These are phyloP conservation scores for Lithodes maja DNA, from an alignment of 2,888 invertebrate species.

Conservation along the genomic window DNA sequence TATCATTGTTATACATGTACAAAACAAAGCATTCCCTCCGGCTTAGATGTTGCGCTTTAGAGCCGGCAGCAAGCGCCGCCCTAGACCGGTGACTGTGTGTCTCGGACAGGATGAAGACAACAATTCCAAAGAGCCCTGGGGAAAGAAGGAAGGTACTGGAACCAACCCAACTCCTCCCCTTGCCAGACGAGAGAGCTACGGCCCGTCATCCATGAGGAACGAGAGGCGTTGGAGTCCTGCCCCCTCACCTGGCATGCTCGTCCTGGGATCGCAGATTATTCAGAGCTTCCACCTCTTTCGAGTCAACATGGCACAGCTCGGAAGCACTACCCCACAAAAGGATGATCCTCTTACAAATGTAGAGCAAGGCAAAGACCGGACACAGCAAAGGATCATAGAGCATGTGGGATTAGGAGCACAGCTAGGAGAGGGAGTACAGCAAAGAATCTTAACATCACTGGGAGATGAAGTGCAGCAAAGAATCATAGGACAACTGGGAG, in stretches of 20 bases:
- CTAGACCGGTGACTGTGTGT: constrained; percentile 55
- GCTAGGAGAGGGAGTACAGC: not conserved
- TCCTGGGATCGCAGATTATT: constrained; percentile 48
- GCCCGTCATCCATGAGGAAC: constrained; percentile 23
- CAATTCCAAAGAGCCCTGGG: too few species aligned
- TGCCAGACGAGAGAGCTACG: constrained; percentile 45
- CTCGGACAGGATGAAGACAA: constrained; percentile 45
- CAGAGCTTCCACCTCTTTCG: constrained; percentile 52
- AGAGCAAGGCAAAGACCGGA: not conserved
- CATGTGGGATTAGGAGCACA: not conserved
- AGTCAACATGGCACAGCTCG: constrained; percentile 36
- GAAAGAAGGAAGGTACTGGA: not conserved
- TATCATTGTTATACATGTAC: not conserved
- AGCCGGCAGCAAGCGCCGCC: constrained; percentile 40
- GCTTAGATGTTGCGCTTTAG: constrained; percentile 59
- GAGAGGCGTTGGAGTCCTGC: constrained; percentile 17
- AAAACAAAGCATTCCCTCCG: constrained; percentile 7
- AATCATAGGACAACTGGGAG: not conserved
- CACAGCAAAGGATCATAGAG: not conserved
- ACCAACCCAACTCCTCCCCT: not conserved
- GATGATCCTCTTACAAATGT: not conserved
- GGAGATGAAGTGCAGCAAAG: not conserved
- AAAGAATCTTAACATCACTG: not conserved
- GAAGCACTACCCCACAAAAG: not conserved
- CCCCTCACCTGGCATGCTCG: constrained; percentile 27